Conservation (phyloP, 2,888 invertebrate species). For the Chesias legatella region DNA sequence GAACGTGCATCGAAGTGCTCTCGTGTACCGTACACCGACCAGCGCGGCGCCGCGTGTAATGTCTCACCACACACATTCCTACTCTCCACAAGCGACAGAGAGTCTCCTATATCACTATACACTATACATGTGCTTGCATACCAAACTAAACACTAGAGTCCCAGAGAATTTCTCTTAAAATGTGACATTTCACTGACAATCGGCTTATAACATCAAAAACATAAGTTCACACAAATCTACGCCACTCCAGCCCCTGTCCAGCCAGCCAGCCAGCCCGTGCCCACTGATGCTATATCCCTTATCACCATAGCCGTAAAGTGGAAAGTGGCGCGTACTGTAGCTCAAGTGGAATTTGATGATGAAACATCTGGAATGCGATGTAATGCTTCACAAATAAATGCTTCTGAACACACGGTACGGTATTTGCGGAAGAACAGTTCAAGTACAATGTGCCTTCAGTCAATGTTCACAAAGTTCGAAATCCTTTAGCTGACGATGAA, state of each 20-base stretch:
- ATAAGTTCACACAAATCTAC: slow-evolving; percentile 47
- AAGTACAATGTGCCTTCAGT: not conserved
- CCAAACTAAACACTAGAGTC: slow-evolving; percentile 23
- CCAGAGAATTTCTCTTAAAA: slow-evolving; percentile 23
- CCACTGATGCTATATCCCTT: slow-evolving; percentile 1
- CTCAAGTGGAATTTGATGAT: slow-evolving; percentile 16
- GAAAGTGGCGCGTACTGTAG: not conserved
- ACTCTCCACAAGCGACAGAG: no score
- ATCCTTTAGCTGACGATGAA: not conserved
- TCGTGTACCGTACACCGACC: no score
- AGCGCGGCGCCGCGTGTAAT: no score
- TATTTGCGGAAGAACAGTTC: slow-evolving; percentile 15
- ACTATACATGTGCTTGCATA: no score
- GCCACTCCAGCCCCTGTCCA: slow-evolving; percentile 13
- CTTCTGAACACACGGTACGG: slow-evolving; percentile 27
- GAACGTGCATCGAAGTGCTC: no score
- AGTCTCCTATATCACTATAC: no score
- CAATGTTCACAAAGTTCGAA: not conserved
- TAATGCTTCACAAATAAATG: slow-evolving; percentile 62
- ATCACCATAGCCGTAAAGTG: not conserved
- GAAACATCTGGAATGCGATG: slow-evolving; percentile 57
- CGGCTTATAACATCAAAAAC: slow-evolving; percentile 60
- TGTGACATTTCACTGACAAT: slow-evolving; percentile 44
- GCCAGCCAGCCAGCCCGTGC: no score
- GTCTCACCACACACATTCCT: no score